Conservation (phyloP, 2,797 vertebrate species). For the Hydrocynus forskahlii region DNA sequence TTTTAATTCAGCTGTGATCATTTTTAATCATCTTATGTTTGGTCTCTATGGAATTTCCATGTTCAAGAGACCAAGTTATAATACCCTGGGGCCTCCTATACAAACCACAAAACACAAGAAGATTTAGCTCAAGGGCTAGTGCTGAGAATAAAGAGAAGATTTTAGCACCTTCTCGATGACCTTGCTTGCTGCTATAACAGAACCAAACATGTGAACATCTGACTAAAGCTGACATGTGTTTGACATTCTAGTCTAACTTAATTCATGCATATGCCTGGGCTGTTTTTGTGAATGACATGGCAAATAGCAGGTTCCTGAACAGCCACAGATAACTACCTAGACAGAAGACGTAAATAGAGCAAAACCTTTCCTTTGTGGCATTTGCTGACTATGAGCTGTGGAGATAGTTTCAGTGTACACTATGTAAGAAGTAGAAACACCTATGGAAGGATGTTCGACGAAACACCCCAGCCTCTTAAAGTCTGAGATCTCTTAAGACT, state of each 20-base stretch:
- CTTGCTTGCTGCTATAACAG: background rate
- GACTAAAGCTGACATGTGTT: background rate
- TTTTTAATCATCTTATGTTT: conserved; percentile 2
- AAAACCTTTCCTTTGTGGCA: too few relatives aligned
- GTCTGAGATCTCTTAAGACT: too few relatives aligned
- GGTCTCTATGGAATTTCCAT: background rate
- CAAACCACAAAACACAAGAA: background rate
- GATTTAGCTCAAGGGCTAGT: background rate
- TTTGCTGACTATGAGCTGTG: too few relatives aligned
- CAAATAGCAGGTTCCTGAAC: background rate
- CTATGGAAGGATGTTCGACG: too few relatives aligned
- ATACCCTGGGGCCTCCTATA: too few relatives aligned
- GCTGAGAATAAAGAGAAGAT: background rate
- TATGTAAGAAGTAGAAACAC: too few relatives aligned
- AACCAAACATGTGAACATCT: background rate
- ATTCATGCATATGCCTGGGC: background rate
- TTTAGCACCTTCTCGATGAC: background rate
- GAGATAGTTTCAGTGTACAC: too few relatives aligned
- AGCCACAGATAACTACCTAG: background rate
- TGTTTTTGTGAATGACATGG: background rate
- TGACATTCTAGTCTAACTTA: background rate
- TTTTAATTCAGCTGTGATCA: background rate
- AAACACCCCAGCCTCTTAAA: too few relatives aligned
- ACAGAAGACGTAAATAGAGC: background rate
- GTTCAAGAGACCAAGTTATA: background rate